Base-by-base conservation (phyloP, 2,888 invertebrate species). In the Drosophila merina region DNA sequence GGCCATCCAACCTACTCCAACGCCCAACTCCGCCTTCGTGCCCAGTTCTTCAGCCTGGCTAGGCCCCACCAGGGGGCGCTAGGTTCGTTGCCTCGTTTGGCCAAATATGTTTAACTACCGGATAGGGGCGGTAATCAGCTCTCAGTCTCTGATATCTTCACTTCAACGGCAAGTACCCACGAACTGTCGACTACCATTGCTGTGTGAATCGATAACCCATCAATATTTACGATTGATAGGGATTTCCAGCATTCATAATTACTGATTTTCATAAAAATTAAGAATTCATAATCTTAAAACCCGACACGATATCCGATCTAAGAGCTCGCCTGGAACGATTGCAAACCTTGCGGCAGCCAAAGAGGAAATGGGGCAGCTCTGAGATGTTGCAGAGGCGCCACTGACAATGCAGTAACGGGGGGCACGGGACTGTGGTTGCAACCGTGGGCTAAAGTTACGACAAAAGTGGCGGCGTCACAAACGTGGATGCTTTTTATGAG, bases 401-500 rank as follows among this genome's bases (percentile, higher is more conserved):
- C 52, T 72, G 78, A 85, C 82, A 62, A 69, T 55, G 70, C 63
- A 60, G 70, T 64, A 66, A 45, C 20, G 52, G 40, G 25, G 12
- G 33, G 40, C 12, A 28, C 33, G 10, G 6, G 42, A 25, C n/a
- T 12, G 14, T 9, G n/a, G 25, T 20, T 26, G 30, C 45, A 56
- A 30, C 36, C 6, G 25, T 60, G 45, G 49, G 33, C 48, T 68
- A 76, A 74, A 86, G 84, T 84, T 76, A 80, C 81, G 78, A 76
- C 81, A 76, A 80, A 59, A 67, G 55, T 70, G 76, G 40, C 36
- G 51, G 30, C 81, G 63, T 83, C 77, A 72, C 72, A 86, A 57
- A 82, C 86, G 82, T 82, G 84, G 82, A 81, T 86, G 86, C 82
- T 78, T 80, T 86, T 86, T 83, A 86, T 86, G 74, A 86, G 83